phyloP scores from a whole-genome alignment of 2,113 vertebrate genomes.

The Sinocyclocheilus grahami region DNA sequence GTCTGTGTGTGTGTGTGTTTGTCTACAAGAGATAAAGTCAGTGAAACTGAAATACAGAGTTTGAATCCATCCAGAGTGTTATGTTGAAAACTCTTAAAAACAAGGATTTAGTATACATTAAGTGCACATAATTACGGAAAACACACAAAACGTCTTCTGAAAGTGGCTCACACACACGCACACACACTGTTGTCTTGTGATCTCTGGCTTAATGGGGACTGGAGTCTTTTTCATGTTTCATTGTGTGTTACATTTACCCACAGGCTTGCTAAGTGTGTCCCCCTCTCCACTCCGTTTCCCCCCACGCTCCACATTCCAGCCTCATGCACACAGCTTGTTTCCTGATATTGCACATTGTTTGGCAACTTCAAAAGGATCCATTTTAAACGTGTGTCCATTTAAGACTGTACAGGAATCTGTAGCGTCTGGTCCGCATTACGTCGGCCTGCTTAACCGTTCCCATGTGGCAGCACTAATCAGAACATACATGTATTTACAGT shows the following conservation, averaged over 20 bases:
- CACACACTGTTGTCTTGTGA: constrained; percentile 39
- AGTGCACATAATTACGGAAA: no score
- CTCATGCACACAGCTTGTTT: constrained; percentile 55
- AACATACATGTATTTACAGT: constrained; percentile 55
- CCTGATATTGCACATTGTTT: constrained; percentile 61
- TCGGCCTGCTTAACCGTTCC: constrained; percentile 43
- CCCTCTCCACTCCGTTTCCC: neutral
- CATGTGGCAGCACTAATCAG: constrained; percentile 55
- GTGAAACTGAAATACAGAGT: constrained; percentile 19
- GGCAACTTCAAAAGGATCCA: constrained; percentile 58
- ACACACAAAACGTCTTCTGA: neutral
- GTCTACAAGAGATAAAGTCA: constrained; percentile 31
- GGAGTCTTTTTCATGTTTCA: constrained; percentile 59
- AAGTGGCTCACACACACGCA: neutral
- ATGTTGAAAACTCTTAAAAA: constrained; percentile 11
- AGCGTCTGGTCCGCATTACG: constrained; percentile 56
- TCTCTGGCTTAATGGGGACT: constrained; percentile 46
- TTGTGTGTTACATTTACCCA: constrained; percentile 59
- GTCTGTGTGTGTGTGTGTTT: neutral
- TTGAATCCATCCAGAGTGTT: constrained; percentile 1
- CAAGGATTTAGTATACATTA: no score
- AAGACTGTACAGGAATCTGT: constrained; percentile 53
- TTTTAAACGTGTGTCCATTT: constrained; percentile 59
- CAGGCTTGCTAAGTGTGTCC: constrained; percentile 45
- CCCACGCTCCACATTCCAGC: constrained; percentile 38